These are phyloP conservation scores for Hirtodrosophila duncani DNA, from an alignment of 2,888 invertebrate species.

Conservation along the genomic window DNA sequence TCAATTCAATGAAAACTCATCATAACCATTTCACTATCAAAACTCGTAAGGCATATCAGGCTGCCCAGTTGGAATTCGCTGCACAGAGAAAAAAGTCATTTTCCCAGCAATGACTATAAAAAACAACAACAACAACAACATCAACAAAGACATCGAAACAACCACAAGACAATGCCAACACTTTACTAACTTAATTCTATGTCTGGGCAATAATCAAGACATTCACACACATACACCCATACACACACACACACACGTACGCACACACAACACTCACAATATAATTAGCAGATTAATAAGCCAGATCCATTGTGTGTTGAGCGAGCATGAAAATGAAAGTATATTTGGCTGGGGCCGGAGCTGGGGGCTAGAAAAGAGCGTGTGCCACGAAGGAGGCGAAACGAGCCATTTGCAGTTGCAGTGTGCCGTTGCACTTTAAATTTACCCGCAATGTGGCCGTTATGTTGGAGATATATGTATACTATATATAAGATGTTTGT, in stretches of 20 bases:
- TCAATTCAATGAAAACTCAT: no score
- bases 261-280: constrained; percentile 15
- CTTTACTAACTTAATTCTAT: constrained; percentile 67
- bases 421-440: constrained; percentile 59
- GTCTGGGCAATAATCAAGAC: constrained; percentile 42
- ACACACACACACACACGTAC: neutral
- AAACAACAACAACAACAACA: constrained; percentile 4
- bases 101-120: constrained; percentile 27
- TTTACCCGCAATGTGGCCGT: constrained; percentile 29
- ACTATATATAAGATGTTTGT: no score
- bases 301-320: constrained; percentile 53
- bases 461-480: constrained; percentile 10
- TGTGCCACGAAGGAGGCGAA: neutral
- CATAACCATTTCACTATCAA: no score
- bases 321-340: constrained; percentile 68
- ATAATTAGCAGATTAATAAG: constrained; percentile 68
- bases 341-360: constrained; percentile 27
- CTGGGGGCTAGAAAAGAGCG: neutral
- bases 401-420: constrained; percentile 35
- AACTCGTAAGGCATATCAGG: no score
- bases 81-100: constrained; percentile 18
- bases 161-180: constrained; percentile 50
- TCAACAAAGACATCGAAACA: constrained; percentile 11
- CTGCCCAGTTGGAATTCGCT: no score
- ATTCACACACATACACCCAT: constrained; percentile 4